Evolutionary conservation across 2,113 vertebrate genomes (phyloP).

Genomic region (Danio rerio): GRCz12tu NC_133193.1:11931001-11931500

Average conservation of each 20-base stretch:
- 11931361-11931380: slow-evolving; percentile 7
- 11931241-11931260: slow-evolving; percentile 38
- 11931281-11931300: slow-evolving; percentile 39
- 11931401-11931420: slow-evolving; percentile 7
- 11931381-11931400: not conserved
- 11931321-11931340: slow-evolving; percentile 35
- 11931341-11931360: slow-evolving; percentile 16
- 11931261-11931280: slow-evolving; percentile 28
- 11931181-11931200: slow-evolving; percentile 3
- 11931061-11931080: too few relatives aligned
- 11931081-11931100: not conserved
- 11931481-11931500: too few relatives aligned
- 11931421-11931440: too few relatives aligned
- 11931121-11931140: not conserved
- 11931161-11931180: not conserved
- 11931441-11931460: too few relatives aligned
- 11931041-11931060: too few relatives aligned
- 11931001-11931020: too few relatives aligned
- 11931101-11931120: not conserved
- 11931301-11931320: slow-evolving; percentile 28
- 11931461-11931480: too few relatives aligned
- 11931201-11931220: slow-evolving; percentile 32
- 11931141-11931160: not conserved
- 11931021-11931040: too few relatives aligned
- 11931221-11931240: slow-evolving; percentile 23